Percentiles rank a stretch among this genome's conserved stretches.
Evolutionary conservation across 2,888 invertebrate species (phyloP).

Genomic region (Coronaproctus castanopsis): DNA sequence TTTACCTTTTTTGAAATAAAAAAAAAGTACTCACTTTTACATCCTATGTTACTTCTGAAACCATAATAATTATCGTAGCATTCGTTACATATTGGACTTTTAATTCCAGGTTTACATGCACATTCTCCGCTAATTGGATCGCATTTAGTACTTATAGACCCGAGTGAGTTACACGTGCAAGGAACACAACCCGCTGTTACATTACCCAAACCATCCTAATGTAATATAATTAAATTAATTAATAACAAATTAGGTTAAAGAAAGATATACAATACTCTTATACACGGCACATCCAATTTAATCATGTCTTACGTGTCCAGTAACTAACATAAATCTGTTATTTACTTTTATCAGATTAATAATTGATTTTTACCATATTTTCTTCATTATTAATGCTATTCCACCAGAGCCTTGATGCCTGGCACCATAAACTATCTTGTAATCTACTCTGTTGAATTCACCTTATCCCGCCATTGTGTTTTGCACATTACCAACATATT

Average conservation of each 20-base stretch:
- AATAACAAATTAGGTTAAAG: not conserved
- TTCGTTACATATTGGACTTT: conserved; percentile 38
- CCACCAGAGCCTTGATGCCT: too few species aligned
- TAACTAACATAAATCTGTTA: too few species aligned
- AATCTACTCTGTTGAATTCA: too few species aligned
- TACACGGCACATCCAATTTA: too few species aligned
- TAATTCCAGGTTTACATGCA: conserved; percentile 65
- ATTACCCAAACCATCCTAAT: conserved; percentile 45
- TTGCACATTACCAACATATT: too few species aligned
- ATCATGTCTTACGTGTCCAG: too few species aligned
- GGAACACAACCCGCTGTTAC: conserved; percentile 55
- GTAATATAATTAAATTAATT: not conserved
- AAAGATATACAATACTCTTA: not conserved
- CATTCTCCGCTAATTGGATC: conserved; percentile 64
- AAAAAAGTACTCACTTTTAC: conserved; percentile 38
- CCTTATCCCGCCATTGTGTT: too few species aligned
- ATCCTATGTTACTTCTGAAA: conserved; percentile 38
- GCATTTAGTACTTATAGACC: conserved; percentile 39
- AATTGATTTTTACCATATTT: too few species aligned
- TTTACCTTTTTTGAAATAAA: too few species aligned
- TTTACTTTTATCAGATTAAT: too few species aligned
- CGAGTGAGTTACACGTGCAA: conserved; percentile 54
- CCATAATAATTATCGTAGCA: conserved; percentile 45
- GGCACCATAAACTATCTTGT: too few species aligned
- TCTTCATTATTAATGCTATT: too few species aligned